phyloP scores from a whole-genome alignment of 1,140 invertebrate species.

The Drosophila insularis region DNA sequence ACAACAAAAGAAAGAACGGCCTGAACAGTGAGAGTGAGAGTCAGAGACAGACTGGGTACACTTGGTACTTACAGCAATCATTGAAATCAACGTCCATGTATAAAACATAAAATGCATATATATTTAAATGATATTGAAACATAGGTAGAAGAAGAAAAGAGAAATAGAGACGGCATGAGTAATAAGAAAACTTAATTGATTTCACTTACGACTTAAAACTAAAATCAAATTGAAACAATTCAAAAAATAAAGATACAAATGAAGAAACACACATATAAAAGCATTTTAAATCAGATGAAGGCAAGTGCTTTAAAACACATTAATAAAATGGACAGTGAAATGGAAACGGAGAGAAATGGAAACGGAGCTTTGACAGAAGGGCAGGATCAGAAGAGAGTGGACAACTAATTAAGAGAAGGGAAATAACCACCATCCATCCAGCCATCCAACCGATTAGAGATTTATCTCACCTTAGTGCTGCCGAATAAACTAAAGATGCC shows the following conservation, averaged over 20 bases:
- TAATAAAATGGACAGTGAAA: neutral
- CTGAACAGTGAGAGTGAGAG: slow-evolving; percentile 18
- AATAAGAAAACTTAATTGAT: slow-evolving; percentile 50
- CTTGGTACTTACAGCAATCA: slow-evolving; percentile 74
- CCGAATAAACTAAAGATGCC: slow-evolving; percentile 95
- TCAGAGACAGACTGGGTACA: slow-evolving; percentile 38
- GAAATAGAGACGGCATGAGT: slow-evolving; percentile 66
- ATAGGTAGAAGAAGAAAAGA: slow-evolving; percentile 45
- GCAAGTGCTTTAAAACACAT: slow-evolving; percentile 42
- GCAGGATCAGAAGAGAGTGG: slow-evolving; percentile 15
- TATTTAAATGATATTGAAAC: slow-evolving; percentile 18
- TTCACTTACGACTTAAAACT: slow-evolving; percentile 55
- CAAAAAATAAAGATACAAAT: slow-evolving; percentile 9
- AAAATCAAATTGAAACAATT: slow-evolving; percentile 57
- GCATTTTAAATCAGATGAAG: slow-evolving; percentile 55
- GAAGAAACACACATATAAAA: slow-evolving; percentile 14
- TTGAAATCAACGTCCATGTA: slow-evolving; percentile 58
- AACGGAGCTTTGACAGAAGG: slow-evolving; percentile 16
- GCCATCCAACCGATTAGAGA: slow-evolving; percentile 37
- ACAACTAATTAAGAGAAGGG: neutral
- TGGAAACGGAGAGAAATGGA: slow-evolving; percentile 11
- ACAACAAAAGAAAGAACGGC: slow-evolving; percentile 25
- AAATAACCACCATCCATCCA: neutral
- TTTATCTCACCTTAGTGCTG: slow-evolving; percentile 93
- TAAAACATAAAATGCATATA: slow-evolving; percentile 59